phyloP scores from a whole-genome alignment of 1,140 invertebrate genomes.

The Drosophila quadrilineata region DNA sequence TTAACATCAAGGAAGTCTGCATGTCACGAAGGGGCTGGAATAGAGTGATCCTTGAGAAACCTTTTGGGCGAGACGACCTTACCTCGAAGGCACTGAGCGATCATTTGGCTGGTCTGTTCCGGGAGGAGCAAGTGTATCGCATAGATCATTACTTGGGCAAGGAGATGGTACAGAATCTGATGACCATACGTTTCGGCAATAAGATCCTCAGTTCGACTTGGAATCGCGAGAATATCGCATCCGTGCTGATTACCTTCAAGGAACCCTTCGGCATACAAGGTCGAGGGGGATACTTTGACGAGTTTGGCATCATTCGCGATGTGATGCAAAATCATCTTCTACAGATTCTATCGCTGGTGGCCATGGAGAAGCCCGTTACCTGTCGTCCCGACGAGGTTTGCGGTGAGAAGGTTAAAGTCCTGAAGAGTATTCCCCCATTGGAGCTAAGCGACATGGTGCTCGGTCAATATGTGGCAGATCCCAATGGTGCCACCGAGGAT shows the following conservation, averaged over 20 bases:
- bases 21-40: conserved; percentile 96
- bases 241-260: conserved; percentile 97
- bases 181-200: conserved; percentile 94
- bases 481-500: conserved; percentile 88
- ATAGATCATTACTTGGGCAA: conserved; percentile 99
- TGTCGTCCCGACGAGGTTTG: conserved; percentile 98
- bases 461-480: conserved; percentile 96
- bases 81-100: conserved; percentile 92
- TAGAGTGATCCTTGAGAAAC: conserved; percentile 98
- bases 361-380: conserved; percentile 99
- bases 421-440: conserved; percentile 92
- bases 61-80: conserved; percentile 96
- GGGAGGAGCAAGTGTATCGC: conserved; percentile 97
- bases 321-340: conserved; percentile 99
- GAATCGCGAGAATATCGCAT: conserved; percentile 96
- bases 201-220: conserved; percentile 93
- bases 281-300: conserved; percentile 98
- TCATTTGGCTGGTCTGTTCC: conserved; percentile 94
- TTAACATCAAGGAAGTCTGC: conserved; percentile 92
- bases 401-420: conserved; percentile 97
- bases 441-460: conserved; percentile 92
- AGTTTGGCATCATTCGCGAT: conserved; percentile 98
- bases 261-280: conserved; percentile 99
- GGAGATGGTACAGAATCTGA: conserved; percentile 99
- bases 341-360: conserved; percentile 97